phyloP scores from a whole-genome alignment of 2,888 invertebrate species.

The Nephrotoma flavescens region DNA sequence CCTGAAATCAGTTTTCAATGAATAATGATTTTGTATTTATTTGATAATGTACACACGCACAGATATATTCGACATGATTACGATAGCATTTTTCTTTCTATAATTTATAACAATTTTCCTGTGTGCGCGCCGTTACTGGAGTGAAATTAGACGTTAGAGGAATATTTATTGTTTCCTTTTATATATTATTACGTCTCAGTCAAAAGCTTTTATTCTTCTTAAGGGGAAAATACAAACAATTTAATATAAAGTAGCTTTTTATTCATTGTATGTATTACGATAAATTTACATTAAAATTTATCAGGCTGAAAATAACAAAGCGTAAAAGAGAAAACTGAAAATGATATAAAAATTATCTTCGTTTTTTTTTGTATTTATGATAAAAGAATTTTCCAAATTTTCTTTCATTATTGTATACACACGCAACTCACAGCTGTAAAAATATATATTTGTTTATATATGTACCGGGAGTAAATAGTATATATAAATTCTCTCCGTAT shows the following conservation, averaged over 20 bases:
- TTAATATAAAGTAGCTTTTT: not conserved
- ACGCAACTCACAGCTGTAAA: not conserved
- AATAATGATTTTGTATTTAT: not conserved
- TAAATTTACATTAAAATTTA: not conserved
- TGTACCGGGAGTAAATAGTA: not conserved
- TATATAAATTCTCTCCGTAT: not conserved
- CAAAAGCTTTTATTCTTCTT: not conserved
- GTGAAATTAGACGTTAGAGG: not conserved
- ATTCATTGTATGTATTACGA: not conserved
- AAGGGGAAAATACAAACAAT: not conserved
- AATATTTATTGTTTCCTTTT: not conserved
- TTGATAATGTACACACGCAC: not conserved
- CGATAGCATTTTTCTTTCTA: not conserved
- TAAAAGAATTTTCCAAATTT: not conserved
- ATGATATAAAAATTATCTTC: not conserved
- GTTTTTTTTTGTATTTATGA: not conserved
- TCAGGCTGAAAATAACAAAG: not conserved
- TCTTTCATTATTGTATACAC: not conserved
- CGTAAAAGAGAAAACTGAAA: not conserved
- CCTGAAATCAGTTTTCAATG: not conserved
- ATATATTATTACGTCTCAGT: not conserved
- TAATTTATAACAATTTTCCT: not conserved
- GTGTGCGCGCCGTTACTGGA: not conserved
- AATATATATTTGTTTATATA: not conserved
- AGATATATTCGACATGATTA: not conserved